These are phyloP conservation scores for Seira ritae DNA, from an alignment of 2,888 invertebrate genomes.

Conservation along the genomic window DNA sequence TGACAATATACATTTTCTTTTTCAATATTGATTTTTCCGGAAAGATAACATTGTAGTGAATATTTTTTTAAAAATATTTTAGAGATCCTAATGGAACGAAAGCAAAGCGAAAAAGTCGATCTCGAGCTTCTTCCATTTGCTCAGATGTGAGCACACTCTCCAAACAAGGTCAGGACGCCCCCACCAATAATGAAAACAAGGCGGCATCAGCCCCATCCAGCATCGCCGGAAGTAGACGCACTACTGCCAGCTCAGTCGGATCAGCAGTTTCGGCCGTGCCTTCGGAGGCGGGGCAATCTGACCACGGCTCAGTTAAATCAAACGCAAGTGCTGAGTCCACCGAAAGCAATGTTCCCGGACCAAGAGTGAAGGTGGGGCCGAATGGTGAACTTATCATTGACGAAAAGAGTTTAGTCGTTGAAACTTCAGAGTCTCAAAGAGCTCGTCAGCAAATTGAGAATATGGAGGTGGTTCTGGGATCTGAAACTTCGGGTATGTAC, in stretches of 20 bases:
- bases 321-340: constrained; percentile 13
- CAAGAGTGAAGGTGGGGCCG: constrained; percentile 90
- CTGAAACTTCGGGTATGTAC: constrained; percentile 78
- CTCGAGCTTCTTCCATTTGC: constrained; percentile 57
- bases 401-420: constrained; percentile 87
- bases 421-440: constrained; percentile 79
- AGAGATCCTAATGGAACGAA: constrained; percentile 37
- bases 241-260: constrained; percentile 32
- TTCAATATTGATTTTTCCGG: background rate
- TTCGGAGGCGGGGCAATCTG: constrained; percentile 31
- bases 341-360: too few species aligned
- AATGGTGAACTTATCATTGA: constrained; percentile 91
- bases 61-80: background rate
- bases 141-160: constrained; percentile 36
- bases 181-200: constrained; percentile 23
- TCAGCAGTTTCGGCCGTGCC: constrained; percentile 23
- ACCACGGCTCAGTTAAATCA: constrained; percentile 39
- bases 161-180: constrained; percentile 19
- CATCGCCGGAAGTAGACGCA: constrained; percentile 36
- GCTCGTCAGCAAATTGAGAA: constrained; percentile 81
- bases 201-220: constrained; percentile 38
- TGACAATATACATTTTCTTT: background rate
- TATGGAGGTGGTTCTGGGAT: constrained; percentile 82
- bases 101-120: constrained; percentile 38
- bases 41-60: too few species aligned